Evolutionary conservation across 2,113 vertebrate species (phyloP), one percentile per base, ranked within the genome.

Genomic region (Morone saxatilis): DNA sequence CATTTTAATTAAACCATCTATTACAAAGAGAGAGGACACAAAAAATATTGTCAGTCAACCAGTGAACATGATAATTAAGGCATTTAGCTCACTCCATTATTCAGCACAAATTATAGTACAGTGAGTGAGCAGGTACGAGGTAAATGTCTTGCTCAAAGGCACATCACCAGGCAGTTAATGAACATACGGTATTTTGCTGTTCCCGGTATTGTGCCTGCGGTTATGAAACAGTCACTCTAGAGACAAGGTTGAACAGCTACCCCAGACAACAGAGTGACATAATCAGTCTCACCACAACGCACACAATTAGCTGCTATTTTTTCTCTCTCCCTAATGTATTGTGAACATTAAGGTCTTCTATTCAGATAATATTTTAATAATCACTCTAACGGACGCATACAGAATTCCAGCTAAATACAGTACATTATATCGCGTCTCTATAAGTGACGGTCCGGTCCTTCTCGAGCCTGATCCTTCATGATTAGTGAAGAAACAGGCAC

Each of bases 1-100:
- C 10, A 16, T 56, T 82, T 88, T 80, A 78, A 90, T 86, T 70
- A 83, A 84, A 54, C 62, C 59, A 76, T 90, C 57, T 53, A 69
- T 90, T 73, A 84, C 67, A 59, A 4, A 36, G 48, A 61, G 12
- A 40, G 7, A 59, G 41, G 71, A 61, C 7, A 53, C 11, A 79
- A 22, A 56, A 81, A 53, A 73, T 45, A 63, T 6, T 25, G 59
- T 57, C 22, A 43, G 50, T 65, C 67, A 82, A 60, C 36, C 63
- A 54, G 10, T 77, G 79, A 31, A 85, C 45, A 17, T 69, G 75
- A 85, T 86, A 86, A 84, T 84, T 56, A 31, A 72, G 56, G 45
- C 11, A 38, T 19, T 80, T 14, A 78, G 38, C 65, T 66, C 40
- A 65, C 8, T 78, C 62, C 14, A 67, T 86, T 78, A 82, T 59